A percentile compares a stretch with the other conserved stretches of the same genome.
Evolutionary conservation across 2,797 vertebrate genomes (phyloP).

Genomic region (Odontamblyopus lacepedii): DNA sequence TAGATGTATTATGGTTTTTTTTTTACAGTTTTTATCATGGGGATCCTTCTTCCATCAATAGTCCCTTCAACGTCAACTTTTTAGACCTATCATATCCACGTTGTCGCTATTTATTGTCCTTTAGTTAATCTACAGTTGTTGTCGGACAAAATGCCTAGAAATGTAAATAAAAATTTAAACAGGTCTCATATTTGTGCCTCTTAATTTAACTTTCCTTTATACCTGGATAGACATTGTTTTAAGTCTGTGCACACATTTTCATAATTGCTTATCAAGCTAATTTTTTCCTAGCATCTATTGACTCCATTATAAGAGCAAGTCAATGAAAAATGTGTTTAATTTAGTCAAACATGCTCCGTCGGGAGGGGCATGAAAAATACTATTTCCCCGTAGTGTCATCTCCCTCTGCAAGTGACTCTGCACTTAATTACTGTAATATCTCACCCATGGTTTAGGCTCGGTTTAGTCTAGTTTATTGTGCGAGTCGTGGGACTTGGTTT

Average conservation of each 20-base stretch:
- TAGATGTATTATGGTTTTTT: no score
- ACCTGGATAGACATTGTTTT: slow-evolving; percentile 37
- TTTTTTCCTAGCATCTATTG: slow-evolving; percentile 70
- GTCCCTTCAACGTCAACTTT: no score
- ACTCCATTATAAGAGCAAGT: slow-evolving; percentile 65
- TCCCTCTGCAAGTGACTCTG: slow-evolving; percentile 71
- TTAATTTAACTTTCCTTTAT: background rate
- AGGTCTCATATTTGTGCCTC: background rate
- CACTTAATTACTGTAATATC: slow-evolving; percentile 78
- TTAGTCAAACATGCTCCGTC: slow-evolving; percentile 70
- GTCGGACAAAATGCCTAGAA: no score
- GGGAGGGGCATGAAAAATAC: slow-evolving; percentile 43
- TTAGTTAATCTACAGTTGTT: no score
- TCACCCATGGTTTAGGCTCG: slow-evolving; percentile 38
- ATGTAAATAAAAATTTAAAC: background rate
- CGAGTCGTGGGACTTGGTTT: background rate
- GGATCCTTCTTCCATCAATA: no score
- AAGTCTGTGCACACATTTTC: slow-evolving; percentile 44
- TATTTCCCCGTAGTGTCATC: slow-evolving; percentile 79
- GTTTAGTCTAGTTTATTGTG: background rate
- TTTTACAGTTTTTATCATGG: no score
- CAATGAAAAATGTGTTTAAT: slow-evolving; percentile 82
- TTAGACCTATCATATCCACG: no score
- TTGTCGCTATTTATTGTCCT: no score
- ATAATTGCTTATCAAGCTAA: slow-evolving; percentile 63